Evolutionary conservation across 2,888 invertebrate genomes (phyloP).

Genomic region (Thecophora atra): DNA sequence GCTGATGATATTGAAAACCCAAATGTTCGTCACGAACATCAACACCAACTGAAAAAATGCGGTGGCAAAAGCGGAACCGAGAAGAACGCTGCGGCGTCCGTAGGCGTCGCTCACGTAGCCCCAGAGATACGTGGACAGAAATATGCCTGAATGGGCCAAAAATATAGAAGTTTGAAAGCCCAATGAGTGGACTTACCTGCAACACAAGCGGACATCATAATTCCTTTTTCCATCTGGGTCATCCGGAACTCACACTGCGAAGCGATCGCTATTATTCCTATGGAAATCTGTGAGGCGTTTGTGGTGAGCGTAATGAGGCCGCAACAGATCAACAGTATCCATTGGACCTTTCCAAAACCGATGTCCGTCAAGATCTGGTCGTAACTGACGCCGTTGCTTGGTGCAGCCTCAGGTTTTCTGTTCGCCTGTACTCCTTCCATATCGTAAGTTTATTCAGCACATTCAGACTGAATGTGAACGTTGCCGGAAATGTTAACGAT

Average conservation of each 20-base stretch:
- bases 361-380: conserved; percentile 53
- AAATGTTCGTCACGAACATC: conserved; percentile 59
- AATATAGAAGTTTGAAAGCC: background rate
- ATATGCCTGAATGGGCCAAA: conserved; percentile 49
- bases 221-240: conserved; percentile 55
- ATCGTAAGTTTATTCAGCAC: too few species aligned
- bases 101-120: conserved; percentile 57
- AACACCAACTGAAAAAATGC: conserved; percentile 52
- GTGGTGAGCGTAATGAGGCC: conserved; percentile 57
- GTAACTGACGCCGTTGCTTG: conserved; percentile 48
- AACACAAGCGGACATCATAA: conserved; percentile 61
- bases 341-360: conserved; percentile 58
- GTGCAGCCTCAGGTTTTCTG: conserved; percentile 7
- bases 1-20: conserved; percentile 57
- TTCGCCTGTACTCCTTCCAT: background rate
- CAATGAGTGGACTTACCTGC: conserved; percentile 47
- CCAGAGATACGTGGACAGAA: conserved; percentile 59
- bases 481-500: too few species aligned
- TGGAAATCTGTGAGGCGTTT: conserved; percentile 52
- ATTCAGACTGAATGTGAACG: background rate
- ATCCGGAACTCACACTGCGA: conserved; percentile 58
- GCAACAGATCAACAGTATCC: conserved; percentile 56
- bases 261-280: conserved; percentile 57
- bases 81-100: conserved; percentile 54
- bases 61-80: conserved; percentile 51